Base-by-base conservation (phyloP, 2,888 invertebrate genomes). In the Eristalis intricaria region DNA sequence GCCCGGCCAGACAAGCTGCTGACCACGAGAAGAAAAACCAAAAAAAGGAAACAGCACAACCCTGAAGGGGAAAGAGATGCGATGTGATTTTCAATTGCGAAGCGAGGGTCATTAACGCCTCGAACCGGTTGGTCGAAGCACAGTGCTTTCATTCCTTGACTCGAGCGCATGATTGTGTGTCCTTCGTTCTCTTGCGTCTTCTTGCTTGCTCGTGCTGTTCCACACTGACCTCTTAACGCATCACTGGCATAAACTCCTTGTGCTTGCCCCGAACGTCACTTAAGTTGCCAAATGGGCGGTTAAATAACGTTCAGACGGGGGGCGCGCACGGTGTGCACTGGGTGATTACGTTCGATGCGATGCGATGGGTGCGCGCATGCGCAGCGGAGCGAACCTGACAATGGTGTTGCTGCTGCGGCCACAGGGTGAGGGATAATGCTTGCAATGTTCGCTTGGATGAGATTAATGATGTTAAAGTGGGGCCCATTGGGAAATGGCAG, bases 151-250 rank as follows among this genome's bases (percentile, higher is more conserved):
- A 74, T 73, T 73, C 63, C 63, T 69, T 63, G 73, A 63, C 29
- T 56, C 63, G 56, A 32, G 73, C 78, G 73, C 74, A 63, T 68
- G 80, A 32, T 71, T 70, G 43, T 76, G 15, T 65, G 40, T 32
- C n/a, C 23, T 58, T 43, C 66, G 23, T 58, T 56, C 66, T 23
- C 29, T 35, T 43, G 38, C 65, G n/a, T 64, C 35, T 38, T 13
- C 23, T 38, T 40, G 38, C 10, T 11, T 63, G 66, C 19, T 83
- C 69, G 38, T 43, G 69, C 32, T 38, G 70, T 29, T 79, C 50
- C 69, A 63, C 56, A 80, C 71, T 85, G 84, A 81, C 84, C 84
- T 76, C 76, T 85, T 85, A 81, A 85, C 84, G 84, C 84, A 80
- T 84, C 84, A 76, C 80, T 66, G 71, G 26, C 63, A 66, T 43